Percentiles rank a stretch among this genome's conserved stretches.
These are phyloP conservation scores for Melanogrammus aeglefinus DNA, from an alignment of 2,797 vertebrate species.

Conservation along the genomic window DNA sequence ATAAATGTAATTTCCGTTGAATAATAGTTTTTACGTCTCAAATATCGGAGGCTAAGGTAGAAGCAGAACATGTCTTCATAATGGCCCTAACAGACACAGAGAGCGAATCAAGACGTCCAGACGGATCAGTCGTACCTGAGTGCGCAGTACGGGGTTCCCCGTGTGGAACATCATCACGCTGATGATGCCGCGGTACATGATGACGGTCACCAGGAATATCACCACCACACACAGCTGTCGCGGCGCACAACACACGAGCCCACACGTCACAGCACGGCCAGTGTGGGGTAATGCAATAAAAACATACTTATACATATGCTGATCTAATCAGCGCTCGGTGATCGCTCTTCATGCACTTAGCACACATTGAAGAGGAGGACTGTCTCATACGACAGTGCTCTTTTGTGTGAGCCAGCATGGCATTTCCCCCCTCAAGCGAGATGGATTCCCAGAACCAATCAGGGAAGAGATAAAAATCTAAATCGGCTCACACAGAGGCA, in stretches of 20 bases:
- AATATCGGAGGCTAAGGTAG: not conserved
- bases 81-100: not conserved
- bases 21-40: not conserved
- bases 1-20: not conserved
- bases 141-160: conserved; percentile 74
- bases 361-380: too few species aligned
- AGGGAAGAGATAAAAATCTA: not conserved
- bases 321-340: not conserved
- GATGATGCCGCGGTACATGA: conserved; percentile 78
- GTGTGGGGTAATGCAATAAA: too few species aligned
- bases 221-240: conserved; percentile 76
- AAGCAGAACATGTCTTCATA: not conserved
- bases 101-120: not conserved
- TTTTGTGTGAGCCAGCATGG: not conserved
- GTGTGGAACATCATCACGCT: conserved; percentile 78
- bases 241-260: not conserved
- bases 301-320: not conserved
- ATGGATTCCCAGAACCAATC: not conserved
- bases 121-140: conserved; percentile 63
- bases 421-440: not conserved
- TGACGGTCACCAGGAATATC: conserved; percentile 82
- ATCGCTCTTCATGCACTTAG: not conserved
- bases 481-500: not conserved
- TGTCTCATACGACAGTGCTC: not conserved
- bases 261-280: not conserved